phyloP scores from a whole-genome alignment of 2,113 vertebrate species.

The Lonchura striata region DNA sequence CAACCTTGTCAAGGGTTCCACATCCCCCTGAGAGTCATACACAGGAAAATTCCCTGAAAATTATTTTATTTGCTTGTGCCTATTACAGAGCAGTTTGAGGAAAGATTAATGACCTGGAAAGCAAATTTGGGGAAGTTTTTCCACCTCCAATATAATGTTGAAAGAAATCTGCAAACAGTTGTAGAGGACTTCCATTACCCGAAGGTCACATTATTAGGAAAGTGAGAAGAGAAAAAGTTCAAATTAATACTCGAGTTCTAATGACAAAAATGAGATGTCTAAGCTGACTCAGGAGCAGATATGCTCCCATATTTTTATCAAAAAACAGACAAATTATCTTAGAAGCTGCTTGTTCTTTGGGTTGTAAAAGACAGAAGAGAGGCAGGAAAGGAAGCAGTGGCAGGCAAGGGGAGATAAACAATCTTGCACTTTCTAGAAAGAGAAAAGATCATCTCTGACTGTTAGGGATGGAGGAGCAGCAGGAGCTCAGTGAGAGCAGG shows the following conservation, averaged over 20 bases:
- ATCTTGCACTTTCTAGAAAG: not conserved
- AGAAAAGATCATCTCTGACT: not conserved
- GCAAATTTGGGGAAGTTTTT: not conserved
- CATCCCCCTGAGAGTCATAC: not conserved
- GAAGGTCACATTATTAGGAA: not conserved
- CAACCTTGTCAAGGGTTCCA: not conserved
- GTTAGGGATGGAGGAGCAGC: not conserved
- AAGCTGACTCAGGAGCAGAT: not conserved
- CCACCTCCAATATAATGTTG: not conserved
- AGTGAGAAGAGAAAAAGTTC: not conserved
- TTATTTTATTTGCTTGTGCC: not conserved
- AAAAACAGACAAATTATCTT: not conserved
- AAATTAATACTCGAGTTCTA: not conserved
- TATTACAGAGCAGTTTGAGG: not conserved
- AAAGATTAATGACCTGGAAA: not conserved
- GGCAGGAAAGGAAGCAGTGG: not conserved
- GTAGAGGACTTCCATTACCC: not conserved
- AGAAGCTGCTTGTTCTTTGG: not conserved
- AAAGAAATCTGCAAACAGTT: constrained; percentile 14
- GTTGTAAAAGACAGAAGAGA: not conserved
- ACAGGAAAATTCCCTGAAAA: not conserved
- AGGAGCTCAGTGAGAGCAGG: not conserved
- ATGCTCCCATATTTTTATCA: not conserved
- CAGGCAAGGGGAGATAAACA: not conserved
- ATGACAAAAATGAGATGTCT: not conserved